Evolutionary conservation across 2,113 vertebrate species (phyloP).

Genomic region (Macaca nemestrina): DNA sequence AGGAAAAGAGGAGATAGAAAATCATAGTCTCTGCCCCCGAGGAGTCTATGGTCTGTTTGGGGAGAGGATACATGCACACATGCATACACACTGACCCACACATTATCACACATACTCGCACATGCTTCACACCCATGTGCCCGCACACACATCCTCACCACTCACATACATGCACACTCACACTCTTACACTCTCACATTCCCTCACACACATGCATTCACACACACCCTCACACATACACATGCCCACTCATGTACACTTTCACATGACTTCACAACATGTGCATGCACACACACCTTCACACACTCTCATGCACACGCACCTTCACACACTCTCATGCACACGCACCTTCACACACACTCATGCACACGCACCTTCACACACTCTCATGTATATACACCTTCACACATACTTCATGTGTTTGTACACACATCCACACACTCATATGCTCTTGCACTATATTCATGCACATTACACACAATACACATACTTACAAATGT

Average conservation of each 20-base stretch:
- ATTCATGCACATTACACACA: no score
- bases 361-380: not conserved
- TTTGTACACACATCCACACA: no score
- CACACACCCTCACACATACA: not conserved
- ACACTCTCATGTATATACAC: not conserved
- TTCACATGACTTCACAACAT: no score
- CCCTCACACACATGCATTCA: not conserved
- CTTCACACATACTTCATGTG: not conserved
- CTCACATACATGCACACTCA: rapidly evolving
- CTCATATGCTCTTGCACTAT: not conserved
- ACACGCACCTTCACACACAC: no score
- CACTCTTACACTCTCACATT: not conserved
- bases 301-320: no score
- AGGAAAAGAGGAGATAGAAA: not conserved
- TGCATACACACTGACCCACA: not conserved
- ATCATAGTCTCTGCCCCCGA: not conserved
- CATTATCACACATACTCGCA: not conserved
- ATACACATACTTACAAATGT: not conserved
- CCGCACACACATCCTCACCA: not conserved
- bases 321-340: rapidly evolving
- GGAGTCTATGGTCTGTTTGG: not conserved
- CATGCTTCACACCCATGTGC: not conserved
- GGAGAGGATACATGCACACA: not conserved
- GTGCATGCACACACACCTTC: not conserved
- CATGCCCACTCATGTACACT: not conserved